A percentile compares a stretch with the other conserved stretches of the same genome.
phyloP scores from a whole-genome alignment of 2,113 vertebrate genomes.

The Rana temporaria region DNA sequence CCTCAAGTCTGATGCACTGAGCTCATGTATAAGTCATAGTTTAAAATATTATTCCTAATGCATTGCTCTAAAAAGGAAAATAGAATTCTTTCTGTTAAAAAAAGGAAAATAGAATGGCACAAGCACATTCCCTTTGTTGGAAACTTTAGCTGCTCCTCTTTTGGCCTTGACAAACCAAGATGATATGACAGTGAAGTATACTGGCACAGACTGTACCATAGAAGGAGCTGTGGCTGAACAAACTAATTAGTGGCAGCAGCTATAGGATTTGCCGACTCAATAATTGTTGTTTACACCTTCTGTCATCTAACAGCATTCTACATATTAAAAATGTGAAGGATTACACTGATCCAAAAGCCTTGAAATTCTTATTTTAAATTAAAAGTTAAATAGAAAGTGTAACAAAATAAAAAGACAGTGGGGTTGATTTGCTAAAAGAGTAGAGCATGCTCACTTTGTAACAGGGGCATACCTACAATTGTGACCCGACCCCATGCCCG shows the following conservation, averaged over 20 bases:
- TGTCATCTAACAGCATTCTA: slow-evolving; percentile 35
- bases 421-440: too few relatives aligned
- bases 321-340: slow-evolving; percentile 29
- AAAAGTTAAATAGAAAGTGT: too few relatives aligned
- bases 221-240: slow-evolving; percentile 27
- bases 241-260: slow-evolving; percentile 33
- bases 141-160: slow-evolving; percentile 19
- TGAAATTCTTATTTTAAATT: not conserved
- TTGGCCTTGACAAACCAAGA: slow-evolving; percentile 21
- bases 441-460: too few relatives aligned
- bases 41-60: slow-evolving; percentile 1
- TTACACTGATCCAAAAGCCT: slow-evolving; percentile 34
- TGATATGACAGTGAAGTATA: slow-evolving; percentile 31
- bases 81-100: too few relatives aligned
- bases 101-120: slow-evolving; percentile 6
- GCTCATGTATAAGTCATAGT: not conserved
- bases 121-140: slow-evolving; percentile 8
- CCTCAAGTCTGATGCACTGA: too few relatives aligned
- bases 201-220: slow-evolving; percentile 21
- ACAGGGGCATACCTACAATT: too few relatives aligned
- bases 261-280: slow-evolving; percentile 23
- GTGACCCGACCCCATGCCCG: too few relatives aligned
- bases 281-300: slow-evolving; percentile 47
- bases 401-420: too few relatives aligned
- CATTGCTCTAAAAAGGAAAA: not conserved